Evolutionary conservation across 2,797 vertebrate species (phyloP), one percentile per base, ranked within the genome.

Genomic region (Anisognathus igniventris): DNA sequence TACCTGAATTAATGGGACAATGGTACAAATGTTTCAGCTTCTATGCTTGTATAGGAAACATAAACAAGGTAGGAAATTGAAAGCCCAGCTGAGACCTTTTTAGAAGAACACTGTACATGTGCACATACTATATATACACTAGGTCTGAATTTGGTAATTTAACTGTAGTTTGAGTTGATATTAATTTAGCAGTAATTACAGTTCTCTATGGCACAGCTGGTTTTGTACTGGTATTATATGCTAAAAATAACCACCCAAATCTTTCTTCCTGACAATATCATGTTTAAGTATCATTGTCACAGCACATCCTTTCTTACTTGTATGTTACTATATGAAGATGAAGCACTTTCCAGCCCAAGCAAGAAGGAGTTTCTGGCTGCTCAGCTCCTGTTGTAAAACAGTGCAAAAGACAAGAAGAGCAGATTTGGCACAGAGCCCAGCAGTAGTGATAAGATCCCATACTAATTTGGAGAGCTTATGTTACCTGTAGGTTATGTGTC

Each of bases 391-490:
- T 50, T 80, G 45, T 61, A 42, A 89, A 88, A 51, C 35, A 30
- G 10, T 74, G 47, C 48, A 91, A 54, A 85, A 68, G 82, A 86
- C 30, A 61, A 56, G 44, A 91, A 65, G 78, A 76, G 11, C 50
- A 82, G 68, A 77, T 90, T 77, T 96, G 87, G 72, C 85, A 30
- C 12, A 40, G 66, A 88, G 90, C 85, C 88, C 72, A 88, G 85
- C 33, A 68, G 28, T 17, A 54, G 50, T 27, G 33, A 76, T 90
- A 70, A 84, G 62, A 68, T 83, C 56, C 62, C 0, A 0, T 77
- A 57, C 54, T 94, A 67, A 83, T 91, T 88, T 90, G 85, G 47
- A 83, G 61, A 87, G 28, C 39, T 94, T 92, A 82, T 86, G 78
- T 80, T 90, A 66, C 61, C 50, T 87, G 65, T 93, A 68, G 57